Evolutionary conservation across 2,113 vertebrate species (phyloP).

Genomic region (Sclerurus mexicanus): DNA sequence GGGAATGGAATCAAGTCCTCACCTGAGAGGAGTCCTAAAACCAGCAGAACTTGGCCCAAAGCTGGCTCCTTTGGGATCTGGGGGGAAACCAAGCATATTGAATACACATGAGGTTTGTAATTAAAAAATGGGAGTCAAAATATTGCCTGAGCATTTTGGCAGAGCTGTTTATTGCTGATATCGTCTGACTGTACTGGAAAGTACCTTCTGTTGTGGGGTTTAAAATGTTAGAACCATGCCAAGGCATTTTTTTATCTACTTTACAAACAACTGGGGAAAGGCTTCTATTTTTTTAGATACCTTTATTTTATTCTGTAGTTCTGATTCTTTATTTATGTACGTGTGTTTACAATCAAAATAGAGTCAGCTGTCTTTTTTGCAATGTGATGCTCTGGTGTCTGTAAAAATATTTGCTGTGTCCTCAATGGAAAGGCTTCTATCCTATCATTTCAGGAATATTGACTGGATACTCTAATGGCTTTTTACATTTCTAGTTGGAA

Average conservation of each 20-base stretch:
- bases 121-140: neutral
- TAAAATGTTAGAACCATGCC: neutral
- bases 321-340: neutral
- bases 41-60: neutral
- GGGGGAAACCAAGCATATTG: neutral
- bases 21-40: neutral
- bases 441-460: constrained; percentile 45
- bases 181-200: neutral
- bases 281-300: neutral
- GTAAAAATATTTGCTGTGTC: neutral
- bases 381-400: neutral
- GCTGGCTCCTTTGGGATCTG: neutral
- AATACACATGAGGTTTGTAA: neutral
- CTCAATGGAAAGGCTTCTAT: neutral
- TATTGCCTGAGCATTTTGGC: neutral
- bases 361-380: neutral
- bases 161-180: neutral
- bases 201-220: neutral
- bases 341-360: neutral
- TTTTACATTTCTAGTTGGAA: constrained; percentile 30
- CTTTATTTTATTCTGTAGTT: neutral
- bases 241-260: neutral
- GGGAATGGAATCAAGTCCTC: neutral
- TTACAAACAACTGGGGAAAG: neutral
- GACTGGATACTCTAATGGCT: constrained; percentile 30